Percentiles rank a stretch among this genome's conserved stretches.
phyloP scores from a whole-genome alignment of 2,113 vertebrate genomes.

The Cyanistes caeruleus region DNA sequence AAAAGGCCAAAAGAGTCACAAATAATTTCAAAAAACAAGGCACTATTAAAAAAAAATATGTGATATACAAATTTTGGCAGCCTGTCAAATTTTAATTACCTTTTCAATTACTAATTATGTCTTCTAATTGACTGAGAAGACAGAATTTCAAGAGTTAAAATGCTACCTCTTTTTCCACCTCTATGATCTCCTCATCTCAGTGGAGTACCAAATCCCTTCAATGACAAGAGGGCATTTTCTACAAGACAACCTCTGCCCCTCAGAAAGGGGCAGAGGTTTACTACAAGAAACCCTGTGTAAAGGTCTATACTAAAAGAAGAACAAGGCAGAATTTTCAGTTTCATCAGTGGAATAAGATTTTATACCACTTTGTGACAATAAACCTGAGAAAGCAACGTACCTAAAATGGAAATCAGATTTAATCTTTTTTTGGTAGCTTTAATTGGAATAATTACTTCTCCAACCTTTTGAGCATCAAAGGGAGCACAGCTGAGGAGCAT shows the following conservation, averaged over 20 bases:
- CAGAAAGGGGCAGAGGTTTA: too few relatives aligned
- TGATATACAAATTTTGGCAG: neutral
- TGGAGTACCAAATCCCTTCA: neutral
- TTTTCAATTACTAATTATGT: constrained; percentile 23
- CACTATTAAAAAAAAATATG: neutral
- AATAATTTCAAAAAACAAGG: neutral
- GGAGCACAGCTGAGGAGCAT: accelerated
- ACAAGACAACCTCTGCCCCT: neutral
- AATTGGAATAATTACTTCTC: neutral
- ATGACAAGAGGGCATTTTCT: neutral
- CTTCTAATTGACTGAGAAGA: neutral
- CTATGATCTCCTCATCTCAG: neutral
- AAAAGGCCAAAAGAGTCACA: neutral
- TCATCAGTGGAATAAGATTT: neutral
- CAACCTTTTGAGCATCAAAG: neutral
- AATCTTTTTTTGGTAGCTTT: neutral
- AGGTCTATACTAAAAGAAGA: neutral
- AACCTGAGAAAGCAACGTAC: neutral
- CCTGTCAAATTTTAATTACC: neutral
- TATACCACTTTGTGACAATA: neutral
- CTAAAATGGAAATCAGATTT: neutral
- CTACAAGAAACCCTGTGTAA: neutral
- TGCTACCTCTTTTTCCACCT: neutral
- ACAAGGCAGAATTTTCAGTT: neutral
- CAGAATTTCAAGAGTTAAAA: neutral